Evolutionary conservation across 2,888 invertebrate genomes (phyloP), one percentile per base, ranked within the genome.

Genomic region (Macrostomum cliftonense): DNA sequence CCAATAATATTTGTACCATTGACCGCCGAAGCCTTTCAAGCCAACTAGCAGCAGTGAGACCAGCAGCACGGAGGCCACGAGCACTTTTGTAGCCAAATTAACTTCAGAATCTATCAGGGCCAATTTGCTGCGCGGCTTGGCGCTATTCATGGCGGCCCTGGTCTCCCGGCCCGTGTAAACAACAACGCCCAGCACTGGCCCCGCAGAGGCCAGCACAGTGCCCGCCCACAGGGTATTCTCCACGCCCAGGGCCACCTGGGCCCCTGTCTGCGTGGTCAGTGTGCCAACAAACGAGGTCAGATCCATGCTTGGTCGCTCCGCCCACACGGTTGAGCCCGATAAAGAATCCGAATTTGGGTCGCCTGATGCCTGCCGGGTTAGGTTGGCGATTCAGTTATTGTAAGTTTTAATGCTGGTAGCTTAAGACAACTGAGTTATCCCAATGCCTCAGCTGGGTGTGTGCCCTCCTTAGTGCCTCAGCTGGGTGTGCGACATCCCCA

Each of bases 181-280:
- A 7, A 97, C 83, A 46, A 91, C 78, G 13, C 91, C 97, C 7
- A 91, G 78, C 1, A 93, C 89, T 56, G 87, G 84, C 17, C 93
- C 91, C 1, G 91, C 91, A 1, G 89, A 91, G 0, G 97, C 95
- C n/a, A 97, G 81, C 0, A 99, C 95, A 46, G 91, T 91, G 59
- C 95, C 93, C 4, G 95, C 88, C 97, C 97, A 97, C 48, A 99
- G 71, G 0, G 93, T 95, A 67, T 95, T 95, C 71, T 95, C 91
- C 21, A 97, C 81, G 60, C 83, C 84, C 49, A 97, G 75, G 43
- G 88, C 82, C 59, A 86, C 85, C 54, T 73, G 72, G 28, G 28
- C 28, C 4, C 28, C 28, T 7, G 28, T 28, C 9, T 4, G 9
- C 5, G 28, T 28, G 9, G 28, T 28, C 28, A 28, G 28, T 4